phyloP scores from a whole-genome alignment of 2,113 vertebrate species.

The Clinocottus analis region DNA sequence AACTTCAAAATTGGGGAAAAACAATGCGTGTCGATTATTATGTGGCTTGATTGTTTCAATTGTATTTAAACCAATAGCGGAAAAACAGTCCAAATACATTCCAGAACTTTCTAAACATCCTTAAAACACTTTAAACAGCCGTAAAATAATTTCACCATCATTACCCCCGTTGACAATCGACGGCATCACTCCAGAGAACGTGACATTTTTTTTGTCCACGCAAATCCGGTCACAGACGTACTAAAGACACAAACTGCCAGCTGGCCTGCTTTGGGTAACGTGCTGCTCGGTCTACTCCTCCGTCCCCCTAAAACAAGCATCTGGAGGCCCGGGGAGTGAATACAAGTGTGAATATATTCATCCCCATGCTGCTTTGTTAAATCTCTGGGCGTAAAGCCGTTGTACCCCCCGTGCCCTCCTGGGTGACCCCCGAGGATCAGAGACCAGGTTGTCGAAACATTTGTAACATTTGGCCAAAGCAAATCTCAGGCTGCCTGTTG shows the following conservation, averaged over 20 bases:
- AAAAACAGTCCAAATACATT: background rate
- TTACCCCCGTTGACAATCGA: slow-evolving; percentile 3
- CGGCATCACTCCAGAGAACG: slow-evolving; percentile 51
- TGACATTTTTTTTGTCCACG: slow-evolving; percentile 45
- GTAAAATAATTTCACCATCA: slow-evolving; percentile 22
- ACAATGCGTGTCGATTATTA: background rate
- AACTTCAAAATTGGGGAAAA: background rate
- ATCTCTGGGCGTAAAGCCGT: slow-evolving; percentile 70
- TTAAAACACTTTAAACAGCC: slow-evolving; percentile 7
- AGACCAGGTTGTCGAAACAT: slow-evolving; percentile 89
- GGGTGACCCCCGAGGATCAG: slow-evolving; percentile 83
- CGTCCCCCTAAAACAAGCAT: slow-evolving; percentile 74
- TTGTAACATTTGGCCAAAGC: slow-evolving; percentile 89
- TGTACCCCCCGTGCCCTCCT: slow-evolving; percentile 68
- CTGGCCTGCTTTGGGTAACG: slow-evolving; percentile 56
- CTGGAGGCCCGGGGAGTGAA: slow-evolving; percentile 72
- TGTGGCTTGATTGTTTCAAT: background rate
- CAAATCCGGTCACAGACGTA: slow-evolving; percentile 29
- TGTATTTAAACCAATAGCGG: background rate
- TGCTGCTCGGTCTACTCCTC: slow-evolving; percentile 43
- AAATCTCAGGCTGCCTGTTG: slow-evolving; percentile 82
- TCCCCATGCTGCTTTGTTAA: slow-evolving; percentile 81
- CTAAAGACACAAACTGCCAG: slow-evolving; percentile 51
- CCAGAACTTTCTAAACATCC: background rate
- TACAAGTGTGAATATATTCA: slow-evolving; percentile 80